A percentile compares a stretch with the other conserved stretches of the same genome.
Evolutionary conservation across 2,113 vertebrate genomes (phyloP).

Genomic region (Sinosuthora webbiana): DNA sequence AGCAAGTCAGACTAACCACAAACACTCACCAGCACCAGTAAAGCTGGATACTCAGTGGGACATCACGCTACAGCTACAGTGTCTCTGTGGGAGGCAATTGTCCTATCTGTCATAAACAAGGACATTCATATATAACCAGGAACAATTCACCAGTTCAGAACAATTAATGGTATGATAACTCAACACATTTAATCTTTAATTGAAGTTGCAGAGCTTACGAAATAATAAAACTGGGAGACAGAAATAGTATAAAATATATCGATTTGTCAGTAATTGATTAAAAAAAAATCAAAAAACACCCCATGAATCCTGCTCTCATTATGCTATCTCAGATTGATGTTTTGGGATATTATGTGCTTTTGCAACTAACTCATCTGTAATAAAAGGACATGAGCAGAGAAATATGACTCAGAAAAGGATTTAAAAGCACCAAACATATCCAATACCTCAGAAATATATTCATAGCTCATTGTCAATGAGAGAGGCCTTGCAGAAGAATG

Average conservation of each 20-base stretch:
- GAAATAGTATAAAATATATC: conserved; percentile 41
- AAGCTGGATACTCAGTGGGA: neutral
- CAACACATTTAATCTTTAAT: neutral
- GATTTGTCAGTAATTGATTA: conserved; percentile 60
- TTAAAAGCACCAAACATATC: conserved; percentile 10
- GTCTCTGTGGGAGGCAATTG: neutral
- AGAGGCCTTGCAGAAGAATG: neutral
- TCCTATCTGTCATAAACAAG: neutral
- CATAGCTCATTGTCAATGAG: neutral
- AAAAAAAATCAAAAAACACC: neutral
- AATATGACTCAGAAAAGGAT: neutral
- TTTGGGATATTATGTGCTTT: conserved; percentile 47
- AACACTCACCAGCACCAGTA: neutral
- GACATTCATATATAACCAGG: neutral
- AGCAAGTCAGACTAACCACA: neutral
- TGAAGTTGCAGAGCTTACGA: neutral
- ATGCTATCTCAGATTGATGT: conserved; percentile 44
- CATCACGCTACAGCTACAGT: neutral
- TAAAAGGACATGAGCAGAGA: neutral
- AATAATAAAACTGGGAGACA: conserved; percentile 14
- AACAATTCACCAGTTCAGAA: neutral
- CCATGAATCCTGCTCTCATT: conserved; percentile 46
- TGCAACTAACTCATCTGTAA: conserved; percentile 18
- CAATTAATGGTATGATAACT: conserved; percentile 28
- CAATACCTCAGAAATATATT: neutral